phyloP scores from a whole-genome alignment of 2,113 vertebrate species.

The Brachirus orientalis region DNA sequence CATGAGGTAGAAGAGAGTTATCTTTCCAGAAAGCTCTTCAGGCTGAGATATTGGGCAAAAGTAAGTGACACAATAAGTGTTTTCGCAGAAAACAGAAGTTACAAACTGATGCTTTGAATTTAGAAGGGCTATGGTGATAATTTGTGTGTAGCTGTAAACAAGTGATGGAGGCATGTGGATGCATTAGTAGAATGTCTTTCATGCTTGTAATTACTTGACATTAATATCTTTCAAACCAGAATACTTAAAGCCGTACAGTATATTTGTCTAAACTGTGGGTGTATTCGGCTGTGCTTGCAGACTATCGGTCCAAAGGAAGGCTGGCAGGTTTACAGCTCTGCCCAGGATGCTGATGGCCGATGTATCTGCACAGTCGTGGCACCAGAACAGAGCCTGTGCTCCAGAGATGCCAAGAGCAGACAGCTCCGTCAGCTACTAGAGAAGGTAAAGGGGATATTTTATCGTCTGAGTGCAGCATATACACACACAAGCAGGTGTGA shows the following conservation, averaged over 20 bases:
- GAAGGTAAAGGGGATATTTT: constrained; percentile 80
- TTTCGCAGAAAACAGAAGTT: not conserved
- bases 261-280: not conserved
- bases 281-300: constrained; percentile 73
- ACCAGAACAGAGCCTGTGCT: constrained; percentile 96
- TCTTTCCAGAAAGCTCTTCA: too few relatives aligned
- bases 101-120: not conserved
- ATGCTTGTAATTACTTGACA: not conserved
- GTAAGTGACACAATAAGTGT: too few relatives aligned
- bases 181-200: not conserved
- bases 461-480: not conserved
- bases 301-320: constrained; percentile 96
- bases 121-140: too few relatives aligned
- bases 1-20: too few relatives aligned
- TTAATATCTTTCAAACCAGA: not conserved
- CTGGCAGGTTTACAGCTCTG: constrained; percentile 99
- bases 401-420: constrained; percentile 95
- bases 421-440: constrained; percentile 97
- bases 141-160: not conserved
- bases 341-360: constrained; percentile 95
- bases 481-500: not conserved
- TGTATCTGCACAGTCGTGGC: constrained; percentile 99
- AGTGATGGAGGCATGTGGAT: not conserved
- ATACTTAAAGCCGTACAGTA: not conserved
- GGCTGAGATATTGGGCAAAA: too few relatives aligned